phyloP scores from a whole-genome alignment of 1,140 invertebrate genomes.

The Drosophila lini region DNA sequence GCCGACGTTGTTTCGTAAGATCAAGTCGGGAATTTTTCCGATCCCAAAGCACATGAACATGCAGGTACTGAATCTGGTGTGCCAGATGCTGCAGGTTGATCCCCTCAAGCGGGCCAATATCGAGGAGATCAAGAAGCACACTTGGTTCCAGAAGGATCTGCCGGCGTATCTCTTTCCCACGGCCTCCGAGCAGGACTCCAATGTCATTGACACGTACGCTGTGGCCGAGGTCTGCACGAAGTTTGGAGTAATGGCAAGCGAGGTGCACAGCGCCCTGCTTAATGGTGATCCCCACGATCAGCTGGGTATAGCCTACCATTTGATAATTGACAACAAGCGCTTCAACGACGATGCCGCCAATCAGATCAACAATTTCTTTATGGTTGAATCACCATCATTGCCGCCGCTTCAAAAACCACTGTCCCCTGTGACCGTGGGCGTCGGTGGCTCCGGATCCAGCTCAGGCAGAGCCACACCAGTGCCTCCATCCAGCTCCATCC shows the following conservation, averaged over 20 bases:
- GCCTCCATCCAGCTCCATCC: slow-evolving; percentile 61
- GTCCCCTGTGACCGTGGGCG: slow-evolving; percentile 32
- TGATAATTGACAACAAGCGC: slow-evolving; percentile 99
- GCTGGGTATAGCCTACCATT: slow-evolving; percentile 98
- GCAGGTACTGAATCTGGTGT: slow-evolving; percentile 96
- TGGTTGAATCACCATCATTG: slow-evolving; percentile 94
- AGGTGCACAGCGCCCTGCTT: slow-evolving; percentile 96
- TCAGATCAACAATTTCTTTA: slow-evolving; percentile 95
- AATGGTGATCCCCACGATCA: slow-evolving; percentile 99
- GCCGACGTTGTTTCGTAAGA: slow-evolving; percentile 98
- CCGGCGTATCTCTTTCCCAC: slow-evolving; percentile 98
- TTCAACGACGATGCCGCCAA: slow-evolving; percentile 97
- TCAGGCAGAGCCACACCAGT: slow-evolving; percentile 71
- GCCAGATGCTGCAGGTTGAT: slow-evolving; percentile 99
- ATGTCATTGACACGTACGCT: slow-evolving; percentile 98
- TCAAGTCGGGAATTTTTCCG: slow-evolving; percentile 99
- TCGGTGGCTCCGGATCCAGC: slow-evolving; percentile 51
- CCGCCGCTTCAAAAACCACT: slow-evolving; percentile 86
- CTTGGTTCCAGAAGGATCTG: slow-evolving; percentile 99
- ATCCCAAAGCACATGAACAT: slow-evolving; percentile 99
- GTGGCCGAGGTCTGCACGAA: slow-evolving; percentile 97
- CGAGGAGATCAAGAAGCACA: slow-evolving; percentile 99
- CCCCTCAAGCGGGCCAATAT: slow-evolving; percentile 98
- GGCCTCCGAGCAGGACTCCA: slow-evolving; percentile 97
- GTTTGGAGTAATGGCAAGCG: slow-evolving; percentile 96